Percentiles rank a stretch among this genome's conserved stretches.
Conservation (phyloP, 2,888 invertebrate species). For the Phortica magna region DNA sequence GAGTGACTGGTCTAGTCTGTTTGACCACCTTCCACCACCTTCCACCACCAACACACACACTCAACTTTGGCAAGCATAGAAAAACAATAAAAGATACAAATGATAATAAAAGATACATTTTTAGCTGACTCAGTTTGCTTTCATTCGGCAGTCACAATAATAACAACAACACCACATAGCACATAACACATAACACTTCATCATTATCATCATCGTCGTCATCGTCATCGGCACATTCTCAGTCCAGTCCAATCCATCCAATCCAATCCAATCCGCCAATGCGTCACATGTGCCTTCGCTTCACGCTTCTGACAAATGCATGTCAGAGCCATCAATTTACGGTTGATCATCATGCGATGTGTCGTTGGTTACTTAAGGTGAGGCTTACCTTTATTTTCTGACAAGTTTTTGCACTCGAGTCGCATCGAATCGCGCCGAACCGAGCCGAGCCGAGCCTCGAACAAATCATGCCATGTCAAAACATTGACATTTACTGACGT, state of each 20-base stretch:
- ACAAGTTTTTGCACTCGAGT: slow-evolving; percentile 15
- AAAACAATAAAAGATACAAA: slow-evolving; percentile 37
- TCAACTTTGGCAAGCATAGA: no score
- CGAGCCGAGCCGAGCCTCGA: slow-evolving; percentile 41
- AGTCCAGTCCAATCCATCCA: background rate
- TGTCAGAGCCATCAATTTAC: slow-evolving; percentile 60
- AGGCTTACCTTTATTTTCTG: background rate
- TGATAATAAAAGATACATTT: slow-evolving; percentile 54
- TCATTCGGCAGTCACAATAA: slow-evolving; percentile 18
- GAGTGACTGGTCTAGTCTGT: background rate
- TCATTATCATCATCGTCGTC: slow-evolving; percentile 1
- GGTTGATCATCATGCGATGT: slow-evolving; percentile 68
- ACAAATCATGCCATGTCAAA: slow-evolving; percentile 67
- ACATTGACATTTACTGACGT: slow-evolving; percentile 58
- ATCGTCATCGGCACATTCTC: background rate
- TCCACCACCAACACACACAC: no score
- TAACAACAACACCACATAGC: slow-evolving; percentile 6
- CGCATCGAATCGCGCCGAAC: background rate
- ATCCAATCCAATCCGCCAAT: background rate
- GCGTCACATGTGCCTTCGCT: background rate
- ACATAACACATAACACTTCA: background rate
- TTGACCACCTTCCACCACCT: background rate
- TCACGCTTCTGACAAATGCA: slow-evolving; percentile 29
- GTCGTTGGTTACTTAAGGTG: slow-evolving; percentile 18
- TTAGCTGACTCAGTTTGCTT: slow-evolving; percentile 65